Evolutionary conservation across 2,888 invertebrate species (phyloP).

Genomic region (Epinotia bilunana): DNA sequence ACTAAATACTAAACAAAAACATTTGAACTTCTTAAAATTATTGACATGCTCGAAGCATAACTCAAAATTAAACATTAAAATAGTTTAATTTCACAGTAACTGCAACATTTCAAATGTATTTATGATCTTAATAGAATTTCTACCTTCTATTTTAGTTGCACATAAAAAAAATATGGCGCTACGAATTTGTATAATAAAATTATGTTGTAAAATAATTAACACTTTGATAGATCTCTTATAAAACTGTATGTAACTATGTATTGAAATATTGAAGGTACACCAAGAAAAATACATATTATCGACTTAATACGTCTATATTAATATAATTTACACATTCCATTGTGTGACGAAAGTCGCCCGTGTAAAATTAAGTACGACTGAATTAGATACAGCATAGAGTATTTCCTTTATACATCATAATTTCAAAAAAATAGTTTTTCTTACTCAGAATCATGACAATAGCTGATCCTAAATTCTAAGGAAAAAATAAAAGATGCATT

Average conservation of each 20-base stretch:
- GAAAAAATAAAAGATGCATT: background rate
- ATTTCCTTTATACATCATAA: too few relatives aligned
- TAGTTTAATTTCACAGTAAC: background rate
- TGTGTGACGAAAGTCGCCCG: too few relatives aligned
- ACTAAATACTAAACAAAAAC: constrained; percentile 42
- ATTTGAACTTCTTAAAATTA: constrained; percentile 13
- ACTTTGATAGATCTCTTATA: background rate
- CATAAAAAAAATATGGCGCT: constrained; percentile 9
- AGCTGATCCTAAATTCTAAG: too few relatives aligned
- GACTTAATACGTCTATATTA: background rate
- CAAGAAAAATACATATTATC: background rate
- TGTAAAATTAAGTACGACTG: too few relatives aligned
- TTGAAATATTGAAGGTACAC: background rate
- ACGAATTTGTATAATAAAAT: background rate
- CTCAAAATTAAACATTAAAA: constrained; percentile 17
- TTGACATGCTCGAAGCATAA: constrained; percentile 10
- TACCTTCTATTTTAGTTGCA: background rate
- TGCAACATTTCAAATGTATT: constrained; percentile 2
- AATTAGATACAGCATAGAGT: too few relatives aligned
- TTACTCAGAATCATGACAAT: too few relatives aligned
- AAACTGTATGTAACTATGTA: background rate
- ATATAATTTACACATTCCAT: background rate
- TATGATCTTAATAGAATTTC: constrained; percentile 4
- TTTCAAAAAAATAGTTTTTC: too few relatives aligned
- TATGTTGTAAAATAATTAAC: background rate